Conservation (phyloP, 1,140 invertebrate genomes). For the Heliothis virescens region DNA sequence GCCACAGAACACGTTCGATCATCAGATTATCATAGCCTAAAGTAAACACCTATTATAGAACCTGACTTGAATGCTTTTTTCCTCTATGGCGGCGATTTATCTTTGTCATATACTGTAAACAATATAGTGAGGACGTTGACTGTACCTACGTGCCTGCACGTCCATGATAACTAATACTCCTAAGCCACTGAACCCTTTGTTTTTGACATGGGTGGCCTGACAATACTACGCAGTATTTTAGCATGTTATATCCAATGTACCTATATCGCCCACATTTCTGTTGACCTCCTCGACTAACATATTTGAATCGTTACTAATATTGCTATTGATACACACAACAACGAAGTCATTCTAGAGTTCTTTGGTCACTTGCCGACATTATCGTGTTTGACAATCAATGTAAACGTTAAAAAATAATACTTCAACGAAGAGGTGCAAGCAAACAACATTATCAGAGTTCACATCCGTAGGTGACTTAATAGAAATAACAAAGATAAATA, state of each 20-base stretch:
- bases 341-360: not conserved
- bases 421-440: slow-evolving; percentile 22
- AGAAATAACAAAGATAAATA: slow-evolving; percentile 63
- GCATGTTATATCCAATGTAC: slow-evolving; percentile 9
- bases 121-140: slow-evolving; percentile 46
- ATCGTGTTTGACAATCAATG: slow-evolving; percentile 31
- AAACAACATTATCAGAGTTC: slow-evolving; percentile 54
- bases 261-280: slow-evolving; percentile 1
- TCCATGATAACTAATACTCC: slow-evolving; percentile 39
- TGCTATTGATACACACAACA: not conserved
- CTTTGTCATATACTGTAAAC: slow-evolving; percentile 44
- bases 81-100: slow-evolving; percentile 35
- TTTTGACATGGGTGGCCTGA: slow-evolving; percentile 38
- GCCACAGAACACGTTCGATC: not conserved
- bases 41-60: slow-evolving; percentile 13
- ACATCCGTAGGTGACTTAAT: slow-evolving; percentile 59
- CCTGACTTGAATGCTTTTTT: slow-evolving; percentile 28
- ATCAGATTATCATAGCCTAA: not conserved
- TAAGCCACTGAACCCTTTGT: slow-evolving; percentile 43
- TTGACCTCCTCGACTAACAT: not conserved
- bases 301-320: too few species aligned
- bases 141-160: slow-evolving; percentile 37
- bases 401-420: slow-evolving; percentile 31
- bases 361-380: not conserved
- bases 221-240: slow-evolving; percentile 41